Percentiles rank a stretch among this genome's conserved stretches.
These are phyloP conservation scores for Trachelus iudaicus DNA, from an alignment of 2,888 invertebrate species.

Conservation along the genomic window DNA sequence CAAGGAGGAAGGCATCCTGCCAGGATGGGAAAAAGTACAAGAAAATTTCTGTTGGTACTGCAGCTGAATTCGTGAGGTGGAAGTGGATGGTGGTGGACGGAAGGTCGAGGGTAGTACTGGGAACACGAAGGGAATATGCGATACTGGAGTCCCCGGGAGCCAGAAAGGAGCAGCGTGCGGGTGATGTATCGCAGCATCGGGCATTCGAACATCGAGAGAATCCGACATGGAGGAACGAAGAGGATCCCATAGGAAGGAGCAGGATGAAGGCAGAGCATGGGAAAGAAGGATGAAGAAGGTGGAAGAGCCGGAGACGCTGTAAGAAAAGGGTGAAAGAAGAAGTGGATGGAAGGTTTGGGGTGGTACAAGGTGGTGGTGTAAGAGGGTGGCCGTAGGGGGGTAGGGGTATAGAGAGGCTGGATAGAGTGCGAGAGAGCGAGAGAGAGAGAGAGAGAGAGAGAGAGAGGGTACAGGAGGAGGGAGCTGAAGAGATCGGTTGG, in stretches of 20 bases:
- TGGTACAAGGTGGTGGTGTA: not conserved
- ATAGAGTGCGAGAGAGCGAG: conserved; percentile 20
- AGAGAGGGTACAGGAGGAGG: not conserved
- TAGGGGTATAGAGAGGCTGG: not conserved
- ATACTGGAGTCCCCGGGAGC: conserved; percentile 14
- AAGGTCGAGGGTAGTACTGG: conserved; percentile 9
- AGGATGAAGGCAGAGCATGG: conserved; percentile 6
- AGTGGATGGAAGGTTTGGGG: not conserved
- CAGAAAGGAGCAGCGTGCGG: conserved; percentile 40
- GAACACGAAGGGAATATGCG: conserved; percentile 34
- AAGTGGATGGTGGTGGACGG: conserved; percentile 14
- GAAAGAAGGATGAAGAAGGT: conserved; percentile 14
- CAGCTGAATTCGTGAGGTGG: conserved; percentile 31
- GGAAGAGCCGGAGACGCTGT: not conserved
- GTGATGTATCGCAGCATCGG: conserved; percentile 58
- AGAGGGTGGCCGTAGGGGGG: not conserved
- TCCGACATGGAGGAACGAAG: conserved; percentile 16
- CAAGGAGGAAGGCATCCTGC: conserved; percentile 30
- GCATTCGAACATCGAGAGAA: conserved; percentile 48
- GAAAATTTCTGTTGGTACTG: conserved; percentile 31
- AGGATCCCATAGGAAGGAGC: conserved; percentile 12
- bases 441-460: conserved; percentile 7
- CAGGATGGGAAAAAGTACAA: conserved; percentile 27
- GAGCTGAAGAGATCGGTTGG: conserved; percentile 5
- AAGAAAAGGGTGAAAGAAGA: conserved; percentile 1